Evolutionary conservation across 2,113 vertebrate species (phyloP), one percentile per base, ranked within the genome.

Genomic region (Istiophorus platypterus): DNA sequence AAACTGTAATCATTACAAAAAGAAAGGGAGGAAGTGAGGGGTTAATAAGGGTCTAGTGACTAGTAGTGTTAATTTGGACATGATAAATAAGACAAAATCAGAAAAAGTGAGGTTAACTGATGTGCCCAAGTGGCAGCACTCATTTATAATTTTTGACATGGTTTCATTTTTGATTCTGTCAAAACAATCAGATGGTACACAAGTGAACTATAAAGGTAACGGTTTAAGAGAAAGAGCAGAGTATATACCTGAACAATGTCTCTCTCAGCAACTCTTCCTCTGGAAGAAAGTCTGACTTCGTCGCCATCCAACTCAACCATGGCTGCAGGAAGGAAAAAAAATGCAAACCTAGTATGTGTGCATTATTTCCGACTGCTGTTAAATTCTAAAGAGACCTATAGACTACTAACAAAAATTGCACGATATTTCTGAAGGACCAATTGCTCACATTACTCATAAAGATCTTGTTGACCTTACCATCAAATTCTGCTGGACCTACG

Each of bases 241-340:
- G 27, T 24, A 22, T 64, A 17, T 89, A 99, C 98, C 98, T 99
- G 98, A 47, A 99, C 98, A 86, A 99, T 99, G 91, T 99, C 98
- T 87, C 98, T 96, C 93, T 99, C 98, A 10, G 98, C 98, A 58
- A 94, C 97, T 89, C 95, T 95, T 92, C 98, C 98, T 95, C 98
- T 96, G 83, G 98, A 99, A 26, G 98, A 99, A 86, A 99, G 96
- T 88, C 98, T 95, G 34, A 99, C 93, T 88, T 98, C 96, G 91
- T 99, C 98, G 1, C 98, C 98, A 78, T 99, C 98, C 91, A 99
- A 80, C 91, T 99, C 98, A 10, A 98, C 85, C 98, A 99, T 99
- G 11, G 98, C 98, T 99, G 78, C 76, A 41, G 54, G 12, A 24
- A 3, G 18, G 5, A 9, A 13, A 47, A 2, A 2, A 26, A 57